A percentile compares a stretch with the other conserved stretches of the same genome.
Conservation (phyloP, 2,797 vertebrate genomes). For the Amniataba percoides region DNA sequence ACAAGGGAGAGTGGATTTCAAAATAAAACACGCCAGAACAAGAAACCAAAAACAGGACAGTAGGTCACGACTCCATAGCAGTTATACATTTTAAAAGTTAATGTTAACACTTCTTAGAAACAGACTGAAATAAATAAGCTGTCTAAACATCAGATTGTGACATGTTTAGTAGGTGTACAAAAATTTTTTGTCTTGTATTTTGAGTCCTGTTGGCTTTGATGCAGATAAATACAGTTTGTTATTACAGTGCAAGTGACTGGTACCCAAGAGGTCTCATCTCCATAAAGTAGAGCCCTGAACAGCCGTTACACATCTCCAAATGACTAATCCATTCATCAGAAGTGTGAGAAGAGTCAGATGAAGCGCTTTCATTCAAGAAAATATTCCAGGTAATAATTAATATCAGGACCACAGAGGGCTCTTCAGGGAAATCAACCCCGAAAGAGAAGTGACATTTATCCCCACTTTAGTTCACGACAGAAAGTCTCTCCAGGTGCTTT, state of each 20-base stretch:
- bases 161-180: neutral
- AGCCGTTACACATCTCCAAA: neutral
- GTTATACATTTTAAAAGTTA: neutral
- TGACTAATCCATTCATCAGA: neutral
- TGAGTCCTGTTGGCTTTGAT: neutral
- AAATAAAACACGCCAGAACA: too few relatives aligned
- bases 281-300: neutral
- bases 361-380: constrained; percentile 37
- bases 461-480: neutral
- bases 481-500: too few relatives aligned
- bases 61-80: too few relatives aligned
- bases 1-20: too few relatives aligned
- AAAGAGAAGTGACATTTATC: constrained; percentile 11
- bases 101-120: neutral
- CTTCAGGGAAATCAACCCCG: constrained; percentile 19
- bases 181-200: neutral
- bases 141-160: neutral
- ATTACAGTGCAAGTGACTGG: neutral
- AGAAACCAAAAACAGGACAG: too few relatives aligned
- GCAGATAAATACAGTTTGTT: neutral
- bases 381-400: constrained; percentile 15
- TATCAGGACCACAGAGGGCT: constrained; percentile 29
- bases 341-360: neutral
- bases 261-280: neutral
- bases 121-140: neutral